A percentile compares a stretch with the other conserved stretches of the same genome.
phyloP scores from a whole-genome alignment of 2,888 invertebrate genomes.

The Herminia tarsipennalis region DNA sequence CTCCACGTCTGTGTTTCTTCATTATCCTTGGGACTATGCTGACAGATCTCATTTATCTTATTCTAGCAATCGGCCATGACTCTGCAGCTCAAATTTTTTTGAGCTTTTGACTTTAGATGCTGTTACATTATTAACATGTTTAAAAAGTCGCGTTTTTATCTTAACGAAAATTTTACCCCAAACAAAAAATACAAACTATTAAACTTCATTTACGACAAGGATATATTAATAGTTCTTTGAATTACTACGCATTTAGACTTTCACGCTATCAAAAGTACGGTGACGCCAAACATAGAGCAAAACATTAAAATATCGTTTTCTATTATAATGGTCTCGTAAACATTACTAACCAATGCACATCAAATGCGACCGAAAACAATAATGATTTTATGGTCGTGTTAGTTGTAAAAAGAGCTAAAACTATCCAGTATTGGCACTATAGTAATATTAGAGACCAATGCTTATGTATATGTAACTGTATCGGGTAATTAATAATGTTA shows the following conservation, averaged over 20 bases:
- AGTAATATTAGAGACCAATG: no score
- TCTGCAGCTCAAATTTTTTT: constrained; percentile 8
- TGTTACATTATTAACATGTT: neutral
- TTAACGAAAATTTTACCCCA: no score
- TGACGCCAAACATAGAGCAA: no score
- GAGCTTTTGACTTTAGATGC: neutral
- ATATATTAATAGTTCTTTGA: no score
- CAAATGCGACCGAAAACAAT: constrained; percentile 7
- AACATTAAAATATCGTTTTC: constrained; percentile 3
- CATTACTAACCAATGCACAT: constrained; percentile 6
- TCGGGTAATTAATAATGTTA: no score
- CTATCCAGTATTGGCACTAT: neutral
- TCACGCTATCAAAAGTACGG: no score
- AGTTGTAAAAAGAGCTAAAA: neutral
- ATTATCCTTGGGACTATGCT: constrained; percentile 24
- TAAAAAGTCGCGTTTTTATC: neutral
- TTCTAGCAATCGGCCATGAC: constrained; percentile 12
- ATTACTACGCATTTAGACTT: no score
- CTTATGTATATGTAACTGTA: no score
- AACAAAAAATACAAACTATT: no score
- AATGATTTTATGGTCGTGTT: constrained; percentile 4
- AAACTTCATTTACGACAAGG: no score
- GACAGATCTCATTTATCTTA: constrained; percentile 21
- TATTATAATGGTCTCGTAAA: constrained; percentile 5
- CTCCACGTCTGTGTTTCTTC: constrained; percentile 19